Conservation (phyloP, 2,888 invertebrate species). For the Xestobium rufovillosum region DNA sequence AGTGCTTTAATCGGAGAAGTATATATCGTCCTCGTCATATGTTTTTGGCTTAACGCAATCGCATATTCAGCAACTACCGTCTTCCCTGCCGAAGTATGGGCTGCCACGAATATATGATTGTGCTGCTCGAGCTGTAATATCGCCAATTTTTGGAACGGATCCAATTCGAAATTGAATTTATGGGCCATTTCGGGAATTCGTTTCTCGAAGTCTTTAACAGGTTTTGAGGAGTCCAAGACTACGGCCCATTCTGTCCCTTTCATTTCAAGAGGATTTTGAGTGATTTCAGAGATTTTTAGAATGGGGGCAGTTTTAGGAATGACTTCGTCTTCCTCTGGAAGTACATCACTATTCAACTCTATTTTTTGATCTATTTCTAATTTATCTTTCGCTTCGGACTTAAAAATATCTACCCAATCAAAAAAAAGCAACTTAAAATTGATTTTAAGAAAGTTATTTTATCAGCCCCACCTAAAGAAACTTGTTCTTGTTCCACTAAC, state of each 20-base stretch:
- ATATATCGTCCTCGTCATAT: slow-evolving; percentile 89
- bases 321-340: slow-evolving; percentile 35
- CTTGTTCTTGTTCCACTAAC: slow-evolving; percentile 53
- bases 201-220: slow-evolving; percentile 73
- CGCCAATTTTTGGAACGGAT: slow-evolving; percentile 96
- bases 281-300: slow-evolving; percentile 60
- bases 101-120: slow-evolving; percentile 96
- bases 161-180: slow-evolving; percentile 83
- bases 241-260: slow-evolving; percentile 80
- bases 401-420: neutral
- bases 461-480: slow-evolving; percentile 46
- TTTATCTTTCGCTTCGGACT: slow-evolving; percentile 15
- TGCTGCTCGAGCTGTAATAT: slow-evolving; percentile 89
- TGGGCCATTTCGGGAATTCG: slow-evolving; percentile 78
- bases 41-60: slow-evolving; percentile 87
- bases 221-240: slow-evolving; percentile 71
- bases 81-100: slow-evolving; percentile 98
- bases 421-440: neutral
- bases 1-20: slow-evolving; percentile 98
- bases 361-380: slow-evolving; percentile 21
- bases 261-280: slow-evolving; percentile 39
- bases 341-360: slow-evolving; percentile 19
- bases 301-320: slow-evolving; percentile 49
- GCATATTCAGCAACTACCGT: slow-evolving; percentile 99
- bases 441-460: neutral